These are phyloP conservation scores for Drosophila tanythrix DNA, from an alignment of 2,888 invertebrate genomes.

Conservation along the genomic window DNA sequence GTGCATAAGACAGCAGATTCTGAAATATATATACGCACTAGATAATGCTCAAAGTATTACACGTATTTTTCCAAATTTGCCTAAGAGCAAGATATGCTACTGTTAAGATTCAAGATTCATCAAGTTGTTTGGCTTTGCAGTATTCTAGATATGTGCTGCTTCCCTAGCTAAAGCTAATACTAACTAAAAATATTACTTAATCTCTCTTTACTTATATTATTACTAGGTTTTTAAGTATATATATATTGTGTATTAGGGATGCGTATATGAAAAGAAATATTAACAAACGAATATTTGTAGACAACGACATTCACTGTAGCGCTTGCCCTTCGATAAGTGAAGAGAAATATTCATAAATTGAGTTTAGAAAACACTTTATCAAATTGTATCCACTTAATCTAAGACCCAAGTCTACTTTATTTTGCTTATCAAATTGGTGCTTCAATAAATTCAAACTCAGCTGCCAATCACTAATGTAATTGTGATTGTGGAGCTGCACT, in stretches of 20 bases:
- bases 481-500: slow-evolving; percentile 7
- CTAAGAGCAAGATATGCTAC: not conserved
- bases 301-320: not conserved
- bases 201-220: not conserved
- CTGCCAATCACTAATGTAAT: slow-evolving; percentile 8
- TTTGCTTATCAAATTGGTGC: slow-evolving; percentile 20
- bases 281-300: not conserved
- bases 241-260: not conserved
- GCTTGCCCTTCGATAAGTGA: not conserved
- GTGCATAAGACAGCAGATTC: not conserved
- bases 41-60: not conserved
- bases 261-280: too few relatives aligned
- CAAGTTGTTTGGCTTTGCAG: not conserved
- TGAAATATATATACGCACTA: not conserved
- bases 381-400: not conserved
- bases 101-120: not conserved
- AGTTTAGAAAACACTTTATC: not conserved
- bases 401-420: not conserved
- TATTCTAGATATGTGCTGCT: not conserved
- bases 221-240: not conserved
- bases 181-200: not conserved
- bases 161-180: not conserved
- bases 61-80: not conserved
- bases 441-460: slow-evolving; percentile 21
- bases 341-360: not conserved